Conservation (phyloP, 2,113 vertebrate species). For the Centropus bengalensis region DNA sequence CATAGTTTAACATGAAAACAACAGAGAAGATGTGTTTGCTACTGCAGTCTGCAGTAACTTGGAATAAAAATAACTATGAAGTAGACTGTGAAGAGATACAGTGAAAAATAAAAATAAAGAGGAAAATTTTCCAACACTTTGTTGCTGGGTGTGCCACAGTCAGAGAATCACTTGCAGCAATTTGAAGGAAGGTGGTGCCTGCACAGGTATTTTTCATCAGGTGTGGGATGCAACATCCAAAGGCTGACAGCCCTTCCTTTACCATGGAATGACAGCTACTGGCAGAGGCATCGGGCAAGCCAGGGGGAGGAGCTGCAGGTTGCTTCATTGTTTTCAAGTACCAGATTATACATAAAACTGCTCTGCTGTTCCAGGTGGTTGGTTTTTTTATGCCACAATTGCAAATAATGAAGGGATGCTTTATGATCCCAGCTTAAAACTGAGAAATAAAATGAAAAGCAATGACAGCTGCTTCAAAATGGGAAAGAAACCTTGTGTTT, state of each 20-base stretch:
- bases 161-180: neutral
- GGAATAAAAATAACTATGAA: neutral
- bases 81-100: fast-evolving
- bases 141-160: neutral
- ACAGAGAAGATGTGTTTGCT: neutral
- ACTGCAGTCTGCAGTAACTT: neutral
- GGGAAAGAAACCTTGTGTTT: neutral
- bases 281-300: neutral
- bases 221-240: neutral
- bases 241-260: neutral
- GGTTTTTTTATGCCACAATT: neutral
- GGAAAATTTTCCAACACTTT: fast-evolving
- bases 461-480: neutral
- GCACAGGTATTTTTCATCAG: neutral
- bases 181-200: neutral
- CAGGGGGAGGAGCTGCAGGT: neutral
- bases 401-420: fast-evolving
- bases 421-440: neutral
- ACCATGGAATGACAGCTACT: fast-evolving
- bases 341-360: neutral
- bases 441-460: neutral
- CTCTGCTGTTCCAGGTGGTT: neutral
- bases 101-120: neutral
- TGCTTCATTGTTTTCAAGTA: neutral
- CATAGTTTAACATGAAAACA: neutral